Evolutionary conservation across 2,888 invertebrate genomes (phyloP).

Genomic region (Rotaria socialis): DNA sequence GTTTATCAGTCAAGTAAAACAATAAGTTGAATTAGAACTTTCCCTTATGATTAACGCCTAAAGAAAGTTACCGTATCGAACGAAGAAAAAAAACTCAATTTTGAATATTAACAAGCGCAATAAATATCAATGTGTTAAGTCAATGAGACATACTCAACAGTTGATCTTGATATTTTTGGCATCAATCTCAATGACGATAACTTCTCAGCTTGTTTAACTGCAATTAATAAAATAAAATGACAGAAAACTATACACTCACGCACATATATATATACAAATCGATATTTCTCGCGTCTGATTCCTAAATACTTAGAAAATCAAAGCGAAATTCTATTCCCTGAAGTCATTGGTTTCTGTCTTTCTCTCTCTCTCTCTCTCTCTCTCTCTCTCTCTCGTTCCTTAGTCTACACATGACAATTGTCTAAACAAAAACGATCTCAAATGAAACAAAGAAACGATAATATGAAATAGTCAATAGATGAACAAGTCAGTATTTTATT

Average conservation of each 20-base stretch:
- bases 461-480: not conserved
- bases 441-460: not conserved
- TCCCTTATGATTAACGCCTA: not conserved
- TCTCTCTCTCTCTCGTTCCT: not conserved
- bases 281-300: not conserved
- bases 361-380: not conserved
- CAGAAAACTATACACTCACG: not conserved
- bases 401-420: not conserved
- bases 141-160: not conserved
- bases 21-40: not conserved
- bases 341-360: not conserved
- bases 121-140: conserved; percentile 10
- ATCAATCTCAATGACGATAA: not conserved
- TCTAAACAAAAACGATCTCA: not conserved
- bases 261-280: not conserved
- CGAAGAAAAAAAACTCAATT: not conserved
- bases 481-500: not conserved
- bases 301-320: not conserved
- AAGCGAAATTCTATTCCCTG: not conserved
- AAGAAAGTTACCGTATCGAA: not conserved
- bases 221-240: not conserved
- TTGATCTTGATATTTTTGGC: not conserved
- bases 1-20: not conserved
- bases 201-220: not conserved
- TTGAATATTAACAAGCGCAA: not conserved